A percentile compares a stretch with the other conserved stretches of the same genome.
These are phyloP conservation scores for Propithecus deckenii DNA, from an alignment of 2,797 vertebrate species.

Conservation along the genomic window DNA sequence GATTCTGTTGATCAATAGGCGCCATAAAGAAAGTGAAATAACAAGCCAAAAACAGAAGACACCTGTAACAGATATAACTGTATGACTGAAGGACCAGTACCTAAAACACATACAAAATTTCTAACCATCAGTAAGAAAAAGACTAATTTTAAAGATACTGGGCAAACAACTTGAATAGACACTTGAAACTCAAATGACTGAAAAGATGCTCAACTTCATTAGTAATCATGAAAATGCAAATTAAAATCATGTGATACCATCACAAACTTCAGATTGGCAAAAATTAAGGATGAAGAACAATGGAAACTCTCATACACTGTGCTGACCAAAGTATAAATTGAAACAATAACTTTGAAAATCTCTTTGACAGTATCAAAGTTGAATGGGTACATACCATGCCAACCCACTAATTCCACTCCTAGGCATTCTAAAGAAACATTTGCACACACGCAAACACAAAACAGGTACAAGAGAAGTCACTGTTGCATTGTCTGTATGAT, in stretches of 20 bases:
- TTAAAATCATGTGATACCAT: neutral
- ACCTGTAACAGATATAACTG: too few species aligned
- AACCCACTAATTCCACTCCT: conserved; percentile 16
- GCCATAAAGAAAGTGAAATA: too few species aligned
- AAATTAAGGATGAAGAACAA: neutral
- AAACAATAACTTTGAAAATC: conserved; percentile 20
- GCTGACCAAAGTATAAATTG: neutral
- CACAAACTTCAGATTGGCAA: neutral
- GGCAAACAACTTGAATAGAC: too few species aligned
- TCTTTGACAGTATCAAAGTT: neutral
- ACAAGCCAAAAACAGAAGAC: too few species aligned
- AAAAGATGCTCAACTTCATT: neutral
- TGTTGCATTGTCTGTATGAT: neutral
- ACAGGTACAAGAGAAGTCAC: neutral
- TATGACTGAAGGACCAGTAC: too few species aligned
- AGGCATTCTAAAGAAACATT: neutral
- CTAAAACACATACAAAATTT: too few species aligned
- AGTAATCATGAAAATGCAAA: neutral
- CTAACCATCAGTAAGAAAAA: too few species aligned
- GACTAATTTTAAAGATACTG: too few species aligned
- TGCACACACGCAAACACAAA: neutral
- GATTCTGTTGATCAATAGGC: too few species aligned
- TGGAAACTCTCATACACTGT: neutral
- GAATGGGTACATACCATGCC: neutral
- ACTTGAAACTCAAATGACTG: too few species aligned